phyloP scores from a whole-genome alignment of 1,140 invertebrate genomes.

The Copidosoma floridanum region DNA sequence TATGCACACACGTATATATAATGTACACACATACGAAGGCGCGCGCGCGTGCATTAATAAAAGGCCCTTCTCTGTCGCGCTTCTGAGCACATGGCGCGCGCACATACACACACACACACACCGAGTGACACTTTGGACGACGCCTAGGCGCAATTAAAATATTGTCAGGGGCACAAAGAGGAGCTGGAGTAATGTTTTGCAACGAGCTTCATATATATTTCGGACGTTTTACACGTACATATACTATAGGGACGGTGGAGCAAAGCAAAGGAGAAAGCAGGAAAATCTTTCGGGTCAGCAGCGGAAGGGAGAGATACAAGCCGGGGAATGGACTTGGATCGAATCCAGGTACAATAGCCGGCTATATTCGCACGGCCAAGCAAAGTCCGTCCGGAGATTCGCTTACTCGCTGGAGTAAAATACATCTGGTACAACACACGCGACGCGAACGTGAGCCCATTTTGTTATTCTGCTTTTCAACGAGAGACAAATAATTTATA shows the following conservation, averaged over 20 bases:
- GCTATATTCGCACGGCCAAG: constrained; percentile 27
- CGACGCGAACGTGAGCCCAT: too few relatives aligned
- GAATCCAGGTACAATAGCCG: constrained; percentile 27
- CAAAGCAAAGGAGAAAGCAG: not conserved
- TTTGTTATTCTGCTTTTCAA: too few relatives aligned
- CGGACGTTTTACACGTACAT: not conserved
- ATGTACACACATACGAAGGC: not conserved
- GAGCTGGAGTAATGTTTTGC: constrained; percentile 13
- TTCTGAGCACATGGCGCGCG: not conserved
- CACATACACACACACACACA: too few relatives aligned
- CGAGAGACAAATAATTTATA: too few relatives aligned
- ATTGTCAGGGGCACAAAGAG: constrained; percentile 23
- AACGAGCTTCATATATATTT: constrained; percentile 18
- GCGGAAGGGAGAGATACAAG: too few relatives aligned
- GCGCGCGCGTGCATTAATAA: not conserved
- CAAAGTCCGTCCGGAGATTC: constrained; percentile 28
- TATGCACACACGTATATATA: not conserved
- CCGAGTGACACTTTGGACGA: not conserved
- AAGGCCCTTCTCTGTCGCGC: not conserved
- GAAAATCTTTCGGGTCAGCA: not conserved
- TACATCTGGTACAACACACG: too few relatives aligned
- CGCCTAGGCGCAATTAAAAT: constrained; percentile 17
- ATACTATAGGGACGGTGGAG: too few relatives aligned
- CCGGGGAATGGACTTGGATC: constrained; percentile 27
- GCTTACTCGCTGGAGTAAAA: constrained; percentile 24